These are phyloP conservation scores for Siniperca obscura DNA, from an alignment of 2,797 vertebrate species.

Conservation along the genomic window DNA sequence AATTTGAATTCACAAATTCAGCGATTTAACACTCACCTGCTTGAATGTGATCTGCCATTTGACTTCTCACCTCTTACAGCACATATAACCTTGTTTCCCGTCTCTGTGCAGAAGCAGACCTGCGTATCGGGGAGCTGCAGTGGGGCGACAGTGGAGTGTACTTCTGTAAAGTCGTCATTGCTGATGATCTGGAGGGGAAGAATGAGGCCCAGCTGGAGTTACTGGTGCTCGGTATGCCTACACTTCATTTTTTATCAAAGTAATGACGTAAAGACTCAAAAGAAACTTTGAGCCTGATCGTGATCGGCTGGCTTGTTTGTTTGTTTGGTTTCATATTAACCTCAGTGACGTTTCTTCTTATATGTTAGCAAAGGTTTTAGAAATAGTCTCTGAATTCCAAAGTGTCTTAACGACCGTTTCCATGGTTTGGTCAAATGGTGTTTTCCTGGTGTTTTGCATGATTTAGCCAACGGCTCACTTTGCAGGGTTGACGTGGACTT, in stretches of 20 bases:
- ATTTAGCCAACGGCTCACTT: slow-evolving; percentile 65
- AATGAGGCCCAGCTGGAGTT: slow-evolving; percentile 94
- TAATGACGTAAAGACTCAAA: not conserved
- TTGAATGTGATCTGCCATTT: slow-evolving; percentile 3
- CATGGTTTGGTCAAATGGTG: slow-evolving; percentile 82
- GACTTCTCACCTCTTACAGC: slow-evolving; percentile 10
- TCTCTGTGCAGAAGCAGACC: slow-evolving; percentile 90
- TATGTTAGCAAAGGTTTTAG: slow-evolving; percentile 25
- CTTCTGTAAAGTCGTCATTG: slow-evolving; percentile 92
- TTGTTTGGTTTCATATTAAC: slow-evolving; percentile 22
- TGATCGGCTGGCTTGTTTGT: not conserved
- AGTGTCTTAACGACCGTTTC: slow-evolving; percentile 81
- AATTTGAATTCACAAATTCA: not conserved
- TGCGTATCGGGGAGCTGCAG: slow-evolving; percentile 93
- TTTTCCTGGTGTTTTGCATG: slow-evolving; percentile 85
- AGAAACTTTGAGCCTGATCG: not conserved
- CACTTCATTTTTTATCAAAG: slow-evolving; percentile 1
- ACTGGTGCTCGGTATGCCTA: slow-evolving; percentile 92
- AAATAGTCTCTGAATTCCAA: slow-evolving; percentile 80
- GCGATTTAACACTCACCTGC: not conserved
- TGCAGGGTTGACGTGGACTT: slow-evolving; percentile 31
- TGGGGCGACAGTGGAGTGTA: slow-evolving; percentile 99
- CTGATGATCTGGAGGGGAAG: slow-evolving; percentile 94
- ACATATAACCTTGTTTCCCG: slow-evolving; percentile 23
- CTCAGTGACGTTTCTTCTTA: not conserved